Conservation (phyloP, 2,888 invertebrate species). For the Sphaeridia pumilis region DNA sequence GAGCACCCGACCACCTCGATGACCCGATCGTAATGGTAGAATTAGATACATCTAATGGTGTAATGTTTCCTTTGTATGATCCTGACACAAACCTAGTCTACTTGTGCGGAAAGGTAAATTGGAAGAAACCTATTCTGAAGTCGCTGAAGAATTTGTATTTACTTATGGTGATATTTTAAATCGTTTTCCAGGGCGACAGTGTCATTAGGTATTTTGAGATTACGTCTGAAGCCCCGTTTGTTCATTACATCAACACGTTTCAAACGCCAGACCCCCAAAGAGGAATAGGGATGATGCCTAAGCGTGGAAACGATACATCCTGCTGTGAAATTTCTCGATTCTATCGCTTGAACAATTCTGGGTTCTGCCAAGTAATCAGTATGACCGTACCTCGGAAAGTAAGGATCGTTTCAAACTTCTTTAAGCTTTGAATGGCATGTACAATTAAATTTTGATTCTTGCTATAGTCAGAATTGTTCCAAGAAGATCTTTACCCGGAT, state of each 20-base stretch:
- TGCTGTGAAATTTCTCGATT: conserved; percentile 91
- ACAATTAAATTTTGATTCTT: neutral
- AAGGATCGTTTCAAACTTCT: conserved; percentile 19
- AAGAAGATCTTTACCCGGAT: conserved; percentile 93
- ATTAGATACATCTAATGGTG: conserved; percentile 88
- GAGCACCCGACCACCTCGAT: conserved; percentile 73
- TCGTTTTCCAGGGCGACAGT: conserved; percentile 64
- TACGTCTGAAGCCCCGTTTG: conserved; percentile 83
- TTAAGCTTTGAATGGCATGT: neutral
- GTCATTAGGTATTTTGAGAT: conserved; percentile 92
- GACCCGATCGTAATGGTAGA: conserved; percentile 88
- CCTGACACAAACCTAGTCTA: conserved; percentile 89
- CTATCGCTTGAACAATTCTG: conserved; percentile 88
- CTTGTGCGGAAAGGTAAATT: conserved; percentile 71
- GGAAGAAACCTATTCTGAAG: neutral
- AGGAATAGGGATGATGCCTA: conserved; percentile 96
- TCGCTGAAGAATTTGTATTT: neutral
- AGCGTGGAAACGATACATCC: conserved; percentile 87
- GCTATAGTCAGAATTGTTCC: conserved; percentile 76
- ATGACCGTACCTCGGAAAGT: conserved; percentile 95
- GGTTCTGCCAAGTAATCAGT: conserved; percentile 86
- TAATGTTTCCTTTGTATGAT: conserved; percentile 94
- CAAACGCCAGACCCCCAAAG: conserved; percentile 96
- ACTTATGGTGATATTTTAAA: neutral
- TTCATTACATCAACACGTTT: conserved; percentile 94